Base-by-base conservation (phyloP, 1,140 invertebrate genomes). In the Popillia japonica region DNA sequence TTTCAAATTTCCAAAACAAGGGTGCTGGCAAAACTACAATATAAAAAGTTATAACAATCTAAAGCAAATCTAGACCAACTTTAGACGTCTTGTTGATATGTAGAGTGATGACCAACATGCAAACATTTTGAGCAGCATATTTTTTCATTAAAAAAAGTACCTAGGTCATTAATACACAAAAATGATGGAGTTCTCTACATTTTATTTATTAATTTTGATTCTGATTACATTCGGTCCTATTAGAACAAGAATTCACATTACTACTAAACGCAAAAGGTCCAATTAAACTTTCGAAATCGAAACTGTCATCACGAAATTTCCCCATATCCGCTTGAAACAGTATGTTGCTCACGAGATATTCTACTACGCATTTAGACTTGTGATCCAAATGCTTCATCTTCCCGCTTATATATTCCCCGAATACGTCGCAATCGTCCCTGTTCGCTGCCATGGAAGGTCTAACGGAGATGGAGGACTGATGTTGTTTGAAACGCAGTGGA, bases 311-410 rank as follows among this genome's bases (percentile, higher is more conserved):
- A 4, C 27, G 20, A 34, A 27, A 68, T 68, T 23, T 68, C 22
- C 61, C 61, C 23, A 68, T 68, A 27, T 68, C 61, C 22, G 61
- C 61, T 34, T 68, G 61, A 22, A 68, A 68, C 7, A 68, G 61
- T 23, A 68, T 68, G 27, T 68, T 34, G 61, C 61, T 34, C 61
- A 68, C 14, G 7, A 68, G 23, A 34, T 27, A 68, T 20, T 68
- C 17, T 3, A 68, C 61, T 1, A 68, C 27, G 22, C 61, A 68
- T 68, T 22, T 68, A 17, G 61, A 22, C 7, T 68, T 68, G 14
- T 68, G 61, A 34, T 68, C 61, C 17, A 68, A 68, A 6, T 23
- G 20, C 22, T 14, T 23, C 61, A 68, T 68, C 61, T 68, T 68
- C 9, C 22, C 61, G 61, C 61, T 68, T 68, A 68, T 34, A 14